Percentiles rank a stretch among this genome's conserved stretches.
These are phyloP conservation scores for Eupleurogrammus muticus DNA, from an alignment of 2,797 vertebrate species.

Conservation along the genomic window DNA sequence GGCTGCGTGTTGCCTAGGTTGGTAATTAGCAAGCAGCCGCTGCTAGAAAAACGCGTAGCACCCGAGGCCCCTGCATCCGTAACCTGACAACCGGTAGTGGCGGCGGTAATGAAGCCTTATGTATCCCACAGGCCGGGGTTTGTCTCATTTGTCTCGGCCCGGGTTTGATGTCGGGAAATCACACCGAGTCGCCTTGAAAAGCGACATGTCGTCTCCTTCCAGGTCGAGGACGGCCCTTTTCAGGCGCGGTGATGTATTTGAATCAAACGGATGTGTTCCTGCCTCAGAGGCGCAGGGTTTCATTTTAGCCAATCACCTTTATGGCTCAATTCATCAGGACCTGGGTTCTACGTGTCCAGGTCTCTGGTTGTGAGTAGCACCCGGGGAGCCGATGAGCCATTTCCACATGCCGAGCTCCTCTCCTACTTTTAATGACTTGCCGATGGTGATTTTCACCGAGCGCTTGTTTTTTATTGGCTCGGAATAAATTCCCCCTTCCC, in stretches of 20 bases:
- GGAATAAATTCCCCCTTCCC: conserved; percentile 74
- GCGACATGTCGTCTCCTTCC: conserved; percentile 60
- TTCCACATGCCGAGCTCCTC: conserved; percentile 66
- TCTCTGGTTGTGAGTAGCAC: conserved; percentile 74
- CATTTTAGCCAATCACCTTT: conserved; percentile 81
- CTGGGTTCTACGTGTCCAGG: conserved; percentile 64
- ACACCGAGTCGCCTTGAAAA: conserved; percentile 65
- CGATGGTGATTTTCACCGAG: conserved; percentile 74
- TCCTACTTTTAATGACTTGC: conserved; percentile 81
- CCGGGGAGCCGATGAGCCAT: conserved; percentile 72
- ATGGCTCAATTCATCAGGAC: conserved; percentile 79
- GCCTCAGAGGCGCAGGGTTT: conserved; percentile 73
- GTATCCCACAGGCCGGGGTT: conserved; percentile 73
- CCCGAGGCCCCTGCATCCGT: conserved; percentile 72
- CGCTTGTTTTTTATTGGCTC: conserved; percentile 72
- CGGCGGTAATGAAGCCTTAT: conserved; percentile 76
- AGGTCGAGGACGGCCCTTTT: conserved; percentile 56
- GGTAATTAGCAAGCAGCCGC: conserved; percentile 82
- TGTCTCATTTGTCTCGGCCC: conserved; percentile 68
- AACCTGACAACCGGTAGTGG: conserved; percentile 79
- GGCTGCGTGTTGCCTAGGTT: conserved; percentile 77
- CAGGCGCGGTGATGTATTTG: conserved; percentile 64
- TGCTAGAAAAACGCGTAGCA: conserved; percentile 75
- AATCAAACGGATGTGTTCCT: conserved; percentile 73
- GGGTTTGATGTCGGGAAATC: conserved; percentile 72